phyloP scores from a whole-genome alignment of 2,888 invertebrate genomes.

The Chrysolina haemoptera region DNA sequence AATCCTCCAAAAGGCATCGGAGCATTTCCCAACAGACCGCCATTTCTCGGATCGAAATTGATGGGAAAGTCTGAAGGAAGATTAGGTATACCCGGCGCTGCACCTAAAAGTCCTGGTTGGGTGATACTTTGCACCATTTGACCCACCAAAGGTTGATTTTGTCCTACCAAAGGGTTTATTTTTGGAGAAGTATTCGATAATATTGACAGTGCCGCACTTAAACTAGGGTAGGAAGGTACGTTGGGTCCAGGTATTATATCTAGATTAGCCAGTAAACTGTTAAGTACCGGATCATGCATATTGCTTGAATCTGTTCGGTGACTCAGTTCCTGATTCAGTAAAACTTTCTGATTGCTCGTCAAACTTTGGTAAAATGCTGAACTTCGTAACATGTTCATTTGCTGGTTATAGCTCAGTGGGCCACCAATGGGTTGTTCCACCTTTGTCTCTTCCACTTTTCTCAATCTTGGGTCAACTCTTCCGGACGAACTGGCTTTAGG shows the following conservation, averaged over 20 bases:
- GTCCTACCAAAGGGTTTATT: slow-evolving; percentile 70
- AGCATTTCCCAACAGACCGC: slow-evolving; percentile 62
- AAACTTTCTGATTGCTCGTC: slow-evolving; percentile 81
- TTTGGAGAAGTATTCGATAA: slow-evolving; percentile 66
- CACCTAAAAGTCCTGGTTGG: slow-evolving; percentile 72
- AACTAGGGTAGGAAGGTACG: slow-evolving; percentile 64
- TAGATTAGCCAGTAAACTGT: slow-evolving; percentile 77
- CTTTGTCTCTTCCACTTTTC: slow-evolving; percentile 59
- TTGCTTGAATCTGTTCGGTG: slow-evolving; percentile 72
- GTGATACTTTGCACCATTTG: slow-evolving; percentile 68
- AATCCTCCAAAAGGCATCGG: slow-evolving; percentile 52
- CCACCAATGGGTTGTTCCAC: slow-evolving; percentile 27
- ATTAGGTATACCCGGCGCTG: slow-evolving; percentile 70
- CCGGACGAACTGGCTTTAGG: slow-evolving; percentile 66
- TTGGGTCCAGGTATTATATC: slow-evolving; percentile 66
- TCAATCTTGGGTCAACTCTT: slow-evolving; percentile 57
- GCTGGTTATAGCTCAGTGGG: slow-evolving; percentile 73
- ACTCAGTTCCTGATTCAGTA: slow-evolving; percentile 80
- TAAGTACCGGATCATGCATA: slow-evolving; percentile 75
- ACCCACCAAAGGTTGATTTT: slow-evolving; percentile 61
- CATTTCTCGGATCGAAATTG: slow-evolving; percentile 67
- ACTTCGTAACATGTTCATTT: slow-evolving; percentile 77
- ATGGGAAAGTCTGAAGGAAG: slow-evolving; percentile 65
- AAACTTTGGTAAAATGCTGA: slow-evolving; percentile 81
- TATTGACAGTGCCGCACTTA: slow-evolving; percentile 69